Evolutionary conservation across 2,888 invertebrate genomes (phyloP), one percentile per base, ranked within the genome.

Genomic region (Drosophila bunnanda): DNA sequence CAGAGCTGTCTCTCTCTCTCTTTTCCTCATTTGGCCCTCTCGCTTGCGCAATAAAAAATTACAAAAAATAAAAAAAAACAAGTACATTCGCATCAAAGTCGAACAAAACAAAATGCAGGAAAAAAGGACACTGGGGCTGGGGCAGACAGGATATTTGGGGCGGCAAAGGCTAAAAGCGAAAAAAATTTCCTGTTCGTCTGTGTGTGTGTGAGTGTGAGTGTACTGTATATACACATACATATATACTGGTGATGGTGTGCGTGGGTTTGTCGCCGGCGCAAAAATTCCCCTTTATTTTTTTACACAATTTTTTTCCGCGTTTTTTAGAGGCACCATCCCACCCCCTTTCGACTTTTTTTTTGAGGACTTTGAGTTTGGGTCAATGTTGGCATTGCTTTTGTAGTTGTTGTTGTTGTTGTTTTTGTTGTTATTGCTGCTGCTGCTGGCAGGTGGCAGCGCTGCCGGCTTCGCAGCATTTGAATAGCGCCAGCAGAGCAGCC

Each of bases 391-490:
- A 32, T 25, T 66, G 38, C 66, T 71, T 79, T 22, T 59, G 56
- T 59, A 36, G 20, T 32, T 34, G 53, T 52, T 52, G 4, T 34
- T 48, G 44, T 22, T 43, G 15, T 22, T 54, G 10, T 38, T 53
- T 15, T 28, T 80, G 67, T 34, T 67, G 34, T 22, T n/a, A n/a
- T n/a, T 56, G 66, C 39, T 58, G 54, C 71, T 86, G 44, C 76
- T 79, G 85, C 85, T 82, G 89, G 83, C 88, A 85, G 85, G 85
- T 89, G 89, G 82, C 84, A 72, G 88, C 88, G 73, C 88, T 53
- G 73, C 57, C 46, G 38, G 68, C 79, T 32, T 67, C 79, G 82
- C 78, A 82, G 82, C 85, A 86, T 89, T 86, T 86, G 88, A 89
- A 86, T 86, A 82, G 77, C 86, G 85, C 82, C 89, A 64, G 64